Conservation (phyloP, 2,888 invertebrate genomes). For the Oscheius onirici region DNA sequence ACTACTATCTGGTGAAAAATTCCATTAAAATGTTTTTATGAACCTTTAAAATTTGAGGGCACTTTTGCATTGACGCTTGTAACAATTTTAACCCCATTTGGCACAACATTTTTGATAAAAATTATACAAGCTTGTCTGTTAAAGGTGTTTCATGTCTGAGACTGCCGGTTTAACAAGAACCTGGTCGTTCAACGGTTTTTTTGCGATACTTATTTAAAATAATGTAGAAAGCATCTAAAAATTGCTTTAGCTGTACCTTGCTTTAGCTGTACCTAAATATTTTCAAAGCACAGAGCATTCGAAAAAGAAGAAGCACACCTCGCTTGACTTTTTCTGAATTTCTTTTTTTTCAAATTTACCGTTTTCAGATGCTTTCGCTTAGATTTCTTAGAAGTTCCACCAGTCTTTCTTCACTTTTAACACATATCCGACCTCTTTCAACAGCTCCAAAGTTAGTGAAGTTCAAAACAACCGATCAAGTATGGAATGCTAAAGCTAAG, state of each 20-base stretch:
- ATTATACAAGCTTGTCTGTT: background rate
- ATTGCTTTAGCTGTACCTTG: no score
- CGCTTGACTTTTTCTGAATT: background rate
- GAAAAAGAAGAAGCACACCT: no score
- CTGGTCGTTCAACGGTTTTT: no score
- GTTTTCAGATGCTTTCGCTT: conserved; percentile 16
- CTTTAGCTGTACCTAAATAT: no score
- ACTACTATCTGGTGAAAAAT: no score
- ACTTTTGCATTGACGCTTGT: background rate
- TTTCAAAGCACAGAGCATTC: no score
- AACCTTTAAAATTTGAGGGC: no score
- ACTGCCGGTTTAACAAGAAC: no score
- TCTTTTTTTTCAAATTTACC: background rate
- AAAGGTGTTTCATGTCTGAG: no score
- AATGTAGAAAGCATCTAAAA: no score
- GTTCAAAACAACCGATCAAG: conserved; percentile 12
- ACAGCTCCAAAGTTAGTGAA: conserved; percentile 27
- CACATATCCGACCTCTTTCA: background rate
- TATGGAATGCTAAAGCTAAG: conserved; percentile 20
- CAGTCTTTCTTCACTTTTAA: background rate
- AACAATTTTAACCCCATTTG: background rate
- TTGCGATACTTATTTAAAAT: no score
- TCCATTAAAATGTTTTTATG: no score
- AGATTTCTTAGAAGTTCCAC: background rate
- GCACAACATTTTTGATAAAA: background rate